Base-by-base conservation (phyloP, 2,797 vertebrate species). In the Epinephelus coioides region DNA sequence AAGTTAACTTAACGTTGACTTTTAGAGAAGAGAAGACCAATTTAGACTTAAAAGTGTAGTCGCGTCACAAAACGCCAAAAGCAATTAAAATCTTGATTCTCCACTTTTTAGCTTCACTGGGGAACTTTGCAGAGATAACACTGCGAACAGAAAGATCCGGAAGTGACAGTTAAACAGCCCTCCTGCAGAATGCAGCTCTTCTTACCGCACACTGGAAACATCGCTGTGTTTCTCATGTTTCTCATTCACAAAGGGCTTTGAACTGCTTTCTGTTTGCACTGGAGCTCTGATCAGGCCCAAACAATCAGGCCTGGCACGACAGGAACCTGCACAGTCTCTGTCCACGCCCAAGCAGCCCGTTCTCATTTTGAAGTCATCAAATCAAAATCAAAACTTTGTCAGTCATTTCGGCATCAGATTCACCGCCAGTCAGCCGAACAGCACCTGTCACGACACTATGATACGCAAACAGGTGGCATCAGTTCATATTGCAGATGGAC, bases 1-100 rank as follows among this genome's bases (percentile, higher is more conserved):
- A 82, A 79, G 65, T 56, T 57, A 50, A 73, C 82, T 88, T 25
- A 50, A 70, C 27, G 11, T 11, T 19, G 65, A 69, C 71, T 67
- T 81, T 67, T 47, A 55, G 19, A 85, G 40, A 55, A 68, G 30
- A 57, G 18, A 55, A 49, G 54, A 27, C 38, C 69, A 59, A 71
- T 69, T 75, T 73, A 50, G 79, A 34, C 53, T 70, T 65, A 5
- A 82, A 69, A 69, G 56, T 43, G 40, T 8, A 11, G 46, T 53
- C 53, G 14, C 27, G 15, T 68, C 69, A 51, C 65, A 78, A 8
- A 71, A 65, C 21, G 70, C 38, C 79, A 68, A 30, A 78, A 27
- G 57, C 51, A 7, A 75, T 82, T 25, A 12, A 4, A 13, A 12
- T 76, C 71, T 64, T 1, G 3, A 74, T 10, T 40, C 47, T 5